These are phyloP conservation scores for Meloe dianella DNA, from an alignment of 2,888 invertebrate genomes.

Conservation along the genomic window DNA sequence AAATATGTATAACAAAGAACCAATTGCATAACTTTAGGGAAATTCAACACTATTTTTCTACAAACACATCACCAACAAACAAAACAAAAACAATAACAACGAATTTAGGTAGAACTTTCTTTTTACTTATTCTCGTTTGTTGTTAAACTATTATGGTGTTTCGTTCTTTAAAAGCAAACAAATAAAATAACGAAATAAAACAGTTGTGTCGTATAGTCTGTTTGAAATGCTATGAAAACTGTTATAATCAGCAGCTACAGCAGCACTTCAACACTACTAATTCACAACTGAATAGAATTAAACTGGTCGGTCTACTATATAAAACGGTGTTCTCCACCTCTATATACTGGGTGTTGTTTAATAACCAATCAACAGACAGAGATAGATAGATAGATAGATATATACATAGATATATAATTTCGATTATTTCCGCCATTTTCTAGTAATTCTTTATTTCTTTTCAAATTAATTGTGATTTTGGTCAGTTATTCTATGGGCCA, in stretches of 20 bases:
- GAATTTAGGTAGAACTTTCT: conserved; percentile 1
- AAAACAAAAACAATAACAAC: neutral
- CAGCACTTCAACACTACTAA: conserved; percentile 33
- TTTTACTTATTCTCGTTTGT: neutral
- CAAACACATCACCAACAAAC: neutral
- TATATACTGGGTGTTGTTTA: neutral
- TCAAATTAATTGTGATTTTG: no score
- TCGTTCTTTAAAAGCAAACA: neutral
- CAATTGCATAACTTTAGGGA: neutral
- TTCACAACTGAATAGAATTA: conserved; percentile 29
- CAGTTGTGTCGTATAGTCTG: conserved; percentile 33
- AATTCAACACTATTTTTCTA: neutral
- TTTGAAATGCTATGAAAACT: conserved; percentile 30
- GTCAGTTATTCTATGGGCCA: no score
- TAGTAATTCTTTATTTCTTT: no score
- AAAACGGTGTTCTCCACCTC: conserved; percentile 25
- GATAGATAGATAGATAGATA: no score
- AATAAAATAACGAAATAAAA: neutral
- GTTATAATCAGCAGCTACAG: neutral
- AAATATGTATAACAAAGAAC: neutral
- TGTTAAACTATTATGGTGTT: no score
- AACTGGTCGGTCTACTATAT: conserved; percentile 23
- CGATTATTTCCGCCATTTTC: no score
- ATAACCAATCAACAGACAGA: neutral
- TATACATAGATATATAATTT: no score